Base-by-base conservation (phyloP, 2,888 invertebrate species). In the Meta bourneti region DNA sequence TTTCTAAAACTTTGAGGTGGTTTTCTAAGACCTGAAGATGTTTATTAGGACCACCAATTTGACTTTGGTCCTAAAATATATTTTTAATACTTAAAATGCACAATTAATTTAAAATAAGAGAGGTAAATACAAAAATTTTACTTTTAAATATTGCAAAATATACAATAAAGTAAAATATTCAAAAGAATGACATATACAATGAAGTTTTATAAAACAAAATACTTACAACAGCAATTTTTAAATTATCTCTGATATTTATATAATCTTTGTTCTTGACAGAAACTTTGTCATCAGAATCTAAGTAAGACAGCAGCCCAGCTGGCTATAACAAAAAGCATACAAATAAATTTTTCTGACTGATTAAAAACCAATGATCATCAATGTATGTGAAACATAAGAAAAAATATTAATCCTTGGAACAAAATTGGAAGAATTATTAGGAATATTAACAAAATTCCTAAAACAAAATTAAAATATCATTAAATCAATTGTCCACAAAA, bases 271-370 rank as follows among this genome's bases (percentile, higher is more conserved):
- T 95, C 79, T 96, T 96, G 0, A 94, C 94, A 4, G 98, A 98
- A 0, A 98, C 97, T 87, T 96, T 96, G 92, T 98, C 99, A 52
- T 96, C 96, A 0, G 98, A 98, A 94, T 99, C 98, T 93, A 99
- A 96, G 95, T 97, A 99, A 86, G 96, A 96, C 90, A 99, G 95
- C 34, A 99, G 96, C 69, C 99, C 99, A 93, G 97, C 96, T 0
- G 99, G 99, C 98, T 99, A 95, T 13, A 95, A 94, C 79, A 92
- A 93, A 51, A 48, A 81, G 70, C 75, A 70, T 84, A 72, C n/a
- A 34, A 51, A n/a, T n/a, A n/a, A n/a, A n/a, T n/a, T n/a, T n/a
- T n/a, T n/a, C n/a, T n/a, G n/a, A n/a, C n/a, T n/a, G n/a, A n/a
- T n/a, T n/a, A n/a, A n/a, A n/a, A n/a, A n/a, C n/a, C n/a, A n/a